Evolutionary conservation across 2,797 vertebrate species (phyloP).

Genomic region (Thamnophis elegans): DNA sequence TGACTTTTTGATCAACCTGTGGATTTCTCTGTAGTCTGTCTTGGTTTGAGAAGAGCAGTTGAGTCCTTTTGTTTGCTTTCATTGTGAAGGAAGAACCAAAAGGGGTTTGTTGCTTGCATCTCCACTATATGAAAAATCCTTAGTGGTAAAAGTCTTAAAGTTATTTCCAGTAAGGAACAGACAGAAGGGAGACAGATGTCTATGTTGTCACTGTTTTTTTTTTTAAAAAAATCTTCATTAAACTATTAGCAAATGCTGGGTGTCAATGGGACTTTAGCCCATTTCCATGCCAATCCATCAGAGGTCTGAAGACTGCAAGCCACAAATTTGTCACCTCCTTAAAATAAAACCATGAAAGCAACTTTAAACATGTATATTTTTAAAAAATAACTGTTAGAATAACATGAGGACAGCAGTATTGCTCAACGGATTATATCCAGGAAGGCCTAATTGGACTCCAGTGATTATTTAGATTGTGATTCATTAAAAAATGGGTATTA

Average conservation of each 20-base stretch:
- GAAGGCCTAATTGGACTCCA: neutral
- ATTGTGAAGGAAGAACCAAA: neutral
- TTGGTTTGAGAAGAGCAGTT: neutral
- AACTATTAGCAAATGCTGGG: neutral
- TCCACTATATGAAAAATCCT: neutral
- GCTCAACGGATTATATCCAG: neutral
- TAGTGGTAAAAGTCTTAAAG: neutral
- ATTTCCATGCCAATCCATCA: neutral
- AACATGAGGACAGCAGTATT: neutral
- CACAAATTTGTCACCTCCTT: slow-evolving; percentile 5
- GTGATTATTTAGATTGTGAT: neutral
- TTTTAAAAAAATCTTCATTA: neutral
- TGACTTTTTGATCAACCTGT: neutral
- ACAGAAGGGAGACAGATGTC: neutral
- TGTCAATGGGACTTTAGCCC: neutral
- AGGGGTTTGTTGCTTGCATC: neutral
- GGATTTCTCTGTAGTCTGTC: neutral
- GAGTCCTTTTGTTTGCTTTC: neutral
- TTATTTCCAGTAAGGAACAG: neutral
- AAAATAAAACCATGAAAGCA: slow-evolving; percentile 14
- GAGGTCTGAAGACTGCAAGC: neutral
- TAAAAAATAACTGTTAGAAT: neutral
- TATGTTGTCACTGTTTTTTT: neutral
- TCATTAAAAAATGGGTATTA: neutral
- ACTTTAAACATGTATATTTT: slow-evolving; percentile 1